Base-by-base conservation (phyloP, 37 sponge, comb jelly and placozoan species). In the Aplysina aerophoba region DNA sequence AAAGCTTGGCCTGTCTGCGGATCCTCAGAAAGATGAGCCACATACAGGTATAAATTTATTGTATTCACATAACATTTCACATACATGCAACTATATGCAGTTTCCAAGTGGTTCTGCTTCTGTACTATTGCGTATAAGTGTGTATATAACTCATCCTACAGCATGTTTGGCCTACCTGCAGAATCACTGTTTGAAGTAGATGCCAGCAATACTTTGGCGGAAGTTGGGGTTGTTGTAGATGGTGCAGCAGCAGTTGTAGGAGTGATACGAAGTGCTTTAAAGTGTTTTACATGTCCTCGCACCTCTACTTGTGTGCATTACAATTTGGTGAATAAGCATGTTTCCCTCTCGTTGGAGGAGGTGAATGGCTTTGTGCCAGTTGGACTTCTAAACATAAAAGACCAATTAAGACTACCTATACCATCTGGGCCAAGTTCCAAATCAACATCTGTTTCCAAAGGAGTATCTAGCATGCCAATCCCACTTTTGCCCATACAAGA, bases 141-240 rank as follows among this genome's bases (percentile, higher is more conserved):
- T n/a, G n/a, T n/a, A n/a, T n/a, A n/a, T n/a, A n/a, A n/a, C n/a
- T n/a, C n/a, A n/a, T n/a, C n/a, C n/a, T n/a, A n/a, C n/a, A n/a
- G n/a, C n/a, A n/a, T n/a, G n/a, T n/a, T n/a, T n/a, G n/a, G n/a
- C n/a, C n/a, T n/a, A n/a, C n/a, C n/a, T n/a, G n/a, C n/a, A n/a
- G n/a, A n/a, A n/a, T n/a, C n/a, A n/a, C n/a, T n/a, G n/a, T n/a
- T n/a, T n/a, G 59, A 20, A 19, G 15, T 58, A 20, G 74, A 73
- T 73, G 31, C 20, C 14, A 73, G 40, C 14, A 21, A 21, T 31
- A 37, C 37, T 38, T 73, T 73, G 20, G 40, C 74, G 19, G 21
- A 38, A 73, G 41, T 73, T 12, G 74, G 74, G 21, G 74, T 73
- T 33, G 39, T 73, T 8, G 35, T 30, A 73, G 74, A 73, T 4